These are phyloP conservation scores for Orchesella flavescens DNA, from an alignment of 2,888 invertebrate genomes.

Conservation along the genomic window DNA sequence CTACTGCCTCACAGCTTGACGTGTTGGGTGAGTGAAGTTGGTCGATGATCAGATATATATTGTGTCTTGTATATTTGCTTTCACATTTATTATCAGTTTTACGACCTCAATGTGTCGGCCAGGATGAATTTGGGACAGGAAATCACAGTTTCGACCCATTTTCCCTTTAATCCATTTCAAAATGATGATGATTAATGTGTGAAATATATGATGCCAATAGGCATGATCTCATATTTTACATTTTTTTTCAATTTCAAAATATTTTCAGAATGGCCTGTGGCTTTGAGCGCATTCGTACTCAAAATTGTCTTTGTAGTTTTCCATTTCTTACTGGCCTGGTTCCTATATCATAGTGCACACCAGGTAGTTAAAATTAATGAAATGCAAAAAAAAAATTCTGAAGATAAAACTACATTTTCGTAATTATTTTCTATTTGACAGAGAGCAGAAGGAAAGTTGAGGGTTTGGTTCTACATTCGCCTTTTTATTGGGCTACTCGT, in stretches of 20 bases:
- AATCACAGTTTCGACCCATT: neutral
- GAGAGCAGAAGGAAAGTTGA: constrained; percentile 57
- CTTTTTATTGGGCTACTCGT: constrained; percentile 58
- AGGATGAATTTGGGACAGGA: neutral
- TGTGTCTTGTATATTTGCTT: neutral
- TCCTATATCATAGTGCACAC: constrained; percentile 59
- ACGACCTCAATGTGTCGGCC: neutral
- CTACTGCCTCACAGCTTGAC: constrained; percentile 55
- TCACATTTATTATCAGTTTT: constrained; percentile 16
- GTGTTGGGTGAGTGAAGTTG: constrained; percentile 54
- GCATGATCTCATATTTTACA: neutral
- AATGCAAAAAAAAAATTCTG: neutral
- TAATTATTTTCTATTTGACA: constrained; percentile 23
- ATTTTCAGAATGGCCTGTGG: constrained; percentile 60
- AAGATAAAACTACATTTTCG: neutral
- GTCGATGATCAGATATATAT: neutral
- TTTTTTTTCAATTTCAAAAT: neutral
- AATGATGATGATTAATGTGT: neutral
- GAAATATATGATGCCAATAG: neutral
- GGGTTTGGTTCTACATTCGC: constrained; percentile 59
- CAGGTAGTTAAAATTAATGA: constrained; percentile 35
- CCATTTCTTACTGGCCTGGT: constrained; percentile 57
- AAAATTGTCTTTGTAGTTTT: constrained; percentile 59
- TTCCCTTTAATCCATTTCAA: no score
- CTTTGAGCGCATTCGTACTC: constrained; percentile 55